A percentile compares a stretch with the other conserved stretches of the same genome.
Evolutionary conservation across 2,888 invertebrate species (phyloP).

Genomic region (Elaeidobius kamerunicus): DNA sequence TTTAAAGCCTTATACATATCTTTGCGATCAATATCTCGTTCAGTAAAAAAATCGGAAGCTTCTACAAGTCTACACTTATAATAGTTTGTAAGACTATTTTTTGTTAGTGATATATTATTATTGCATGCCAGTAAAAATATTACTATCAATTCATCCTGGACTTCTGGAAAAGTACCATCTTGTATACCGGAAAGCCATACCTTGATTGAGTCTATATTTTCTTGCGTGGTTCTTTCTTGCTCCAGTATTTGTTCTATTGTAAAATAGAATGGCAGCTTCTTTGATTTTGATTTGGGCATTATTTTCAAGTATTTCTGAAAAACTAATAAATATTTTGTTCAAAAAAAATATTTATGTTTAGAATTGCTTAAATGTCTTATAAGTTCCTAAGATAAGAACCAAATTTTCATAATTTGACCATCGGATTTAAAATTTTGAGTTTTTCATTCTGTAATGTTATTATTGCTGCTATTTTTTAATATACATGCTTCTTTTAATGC

Average conservation of each 20-base stretch:
- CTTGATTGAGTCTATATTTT: constrained; percentile 37
- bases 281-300: too few species aligned
- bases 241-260: constrained; percentile 38
- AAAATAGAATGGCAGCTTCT: constrained; percentile 33
- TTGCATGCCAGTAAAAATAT: constrained; percentile 65
- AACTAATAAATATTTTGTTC: too few species aligned
- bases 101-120: constrained; percentile 57
- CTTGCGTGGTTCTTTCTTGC: constrained; percentile 36
- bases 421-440: too few species aligned
- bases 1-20: constrained; percentile 51
- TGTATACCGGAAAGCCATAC: constrained; percentile 34
- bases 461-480: too few species aligned
- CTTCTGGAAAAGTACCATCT: constrained; percentile 37
- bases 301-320: too few species aligned
- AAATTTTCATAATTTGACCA: too few species aligned
- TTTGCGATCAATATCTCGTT: constrained; percentile 51
- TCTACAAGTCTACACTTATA: constrained; percentile 57
- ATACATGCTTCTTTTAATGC: too few species aligned
- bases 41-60: constrained; percentile 63
- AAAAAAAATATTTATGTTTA: too few species aligned
- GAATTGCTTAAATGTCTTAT: too few species aligned
- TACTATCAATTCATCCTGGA: constrained; percentile 60
- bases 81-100: constrained; percentile 62
- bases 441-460: too few species aligned
- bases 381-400: too few species aligned